Evolutionary conservation across 2,113 vertebrate genomes (phyloP).

Genomic region (Pantherophis guttatus): DNA sequence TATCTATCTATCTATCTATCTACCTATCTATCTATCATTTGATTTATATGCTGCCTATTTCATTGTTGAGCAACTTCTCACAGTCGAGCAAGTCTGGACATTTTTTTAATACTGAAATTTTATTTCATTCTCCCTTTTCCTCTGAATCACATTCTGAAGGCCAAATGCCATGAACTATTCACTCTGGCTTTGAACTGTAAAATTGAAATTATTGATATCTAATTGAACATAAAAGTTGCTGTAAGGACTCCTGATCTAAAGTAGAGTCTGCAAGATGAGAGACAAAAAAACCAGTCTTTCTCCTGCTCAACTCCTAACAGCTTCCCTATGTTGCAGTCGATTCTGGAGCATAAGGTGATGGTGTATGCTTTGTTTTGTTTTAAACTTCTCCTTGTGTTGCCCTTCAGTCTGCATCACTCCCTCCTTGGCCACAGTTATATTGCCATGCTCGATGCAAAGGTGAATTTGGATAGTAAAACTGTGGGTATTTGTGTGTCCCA

Average conservation of each 20-base stretch:
- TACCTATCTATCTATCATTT: background rate
- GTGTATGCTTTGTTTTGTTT: background rate
- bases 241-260: background rate
- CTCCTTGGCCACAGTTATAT: background rate
- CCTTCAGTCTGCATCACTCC: background rate
- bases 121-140: background rate
- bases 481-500: background rate
- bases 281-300: background rate
- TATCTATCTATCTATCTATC: background rate
- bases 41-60: background rate
- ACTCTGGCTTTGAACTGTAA: background rate
- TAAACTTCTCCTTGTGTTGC: background rate
- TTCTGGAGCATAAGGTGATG: background rate
- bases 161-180: background rate
- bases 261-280: background rate
- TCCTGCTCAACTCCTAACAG: background rate
- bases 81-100: background rate
- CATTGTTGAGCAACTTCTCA: background rate
- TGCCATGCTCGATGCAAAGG: background rate
- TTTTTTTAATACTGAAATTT: background rate
- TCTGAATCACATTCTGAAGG: background rate
- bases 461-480: background rate
- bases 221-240: background rate
- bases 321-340: too few species aligned
- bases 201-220: background rate